phyloP scores from a whole-genome alignment of 1,140 invertebrate genomes.

The Brachionus paranguensis region DNA sequence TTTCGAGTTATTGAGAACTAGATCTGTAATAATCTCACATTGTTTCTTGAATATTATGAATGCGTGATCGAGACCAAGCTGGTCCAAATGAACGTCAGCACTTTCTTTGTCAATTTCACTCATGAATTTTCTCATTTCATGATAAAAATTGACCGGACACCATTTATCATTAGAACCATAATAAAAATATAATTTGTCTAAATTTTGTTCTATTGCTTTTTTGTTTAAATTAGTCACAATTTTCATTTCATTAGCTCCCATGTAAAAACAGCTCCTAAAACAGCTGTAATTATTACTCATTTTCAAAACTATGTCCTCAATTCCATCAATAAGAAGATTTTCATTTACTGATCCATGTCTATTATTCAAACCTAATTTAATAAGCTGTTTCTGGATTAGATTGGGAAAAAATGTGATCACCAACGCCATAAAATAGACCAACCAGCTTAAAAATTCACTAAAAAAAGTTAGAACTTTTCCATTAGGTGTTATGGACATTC shows the following conservation, averaged over 20 bases:
- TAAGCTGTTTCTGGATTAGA: constrained; percentile 45
- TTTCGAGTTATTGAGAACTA: not conserved
- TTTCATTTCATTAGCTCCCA: constrained; percentile 56
- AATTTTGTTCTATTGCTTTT: constrained; percentile 48
- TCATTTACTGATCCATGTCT: constrained; percentile 44
- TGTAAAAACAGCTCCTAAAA: constrained; percentile 49
- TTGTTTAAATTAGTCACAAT: constrained; percentile 52
- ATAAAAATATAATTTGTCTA: constrained; percentile 64
- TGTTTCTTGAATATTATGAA: constrained; percentile 60
- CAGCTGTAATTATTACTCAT: constrained; percentile 4
- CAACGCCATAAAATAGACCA: constrained; percentile 61
- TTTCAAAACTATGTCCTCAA: not conserved
- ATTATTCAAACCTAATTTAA: constrained; percentile 47
- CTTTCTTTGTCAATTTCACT: constrained; percentile 52
- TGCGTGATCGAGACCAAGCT: constrained; percentile 65
- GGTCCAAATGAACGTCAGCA: constrained; percentile 63
- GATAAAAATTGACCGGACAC: constrained; percentile 65
- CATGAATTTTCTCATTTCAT: constrained; percentile 58
- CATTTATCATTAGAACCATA: constrained; percentile 70
- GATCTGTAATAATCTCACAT: constrained; percentile 15
- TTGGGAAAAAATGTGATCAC: constrained; percentile 62
- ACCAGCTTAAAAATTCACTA: constrained; percentile 57
- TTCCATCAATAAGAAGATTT: not conserved
- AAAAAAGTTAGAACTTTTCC: constrained; percentile 59
- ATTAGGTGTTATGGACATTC: constrained; percentile 67